Evolutionary conservation across 2,113 vertebrate species (phyloP).

Genomic region (Campylorhamphus procurvoides): DNA sequence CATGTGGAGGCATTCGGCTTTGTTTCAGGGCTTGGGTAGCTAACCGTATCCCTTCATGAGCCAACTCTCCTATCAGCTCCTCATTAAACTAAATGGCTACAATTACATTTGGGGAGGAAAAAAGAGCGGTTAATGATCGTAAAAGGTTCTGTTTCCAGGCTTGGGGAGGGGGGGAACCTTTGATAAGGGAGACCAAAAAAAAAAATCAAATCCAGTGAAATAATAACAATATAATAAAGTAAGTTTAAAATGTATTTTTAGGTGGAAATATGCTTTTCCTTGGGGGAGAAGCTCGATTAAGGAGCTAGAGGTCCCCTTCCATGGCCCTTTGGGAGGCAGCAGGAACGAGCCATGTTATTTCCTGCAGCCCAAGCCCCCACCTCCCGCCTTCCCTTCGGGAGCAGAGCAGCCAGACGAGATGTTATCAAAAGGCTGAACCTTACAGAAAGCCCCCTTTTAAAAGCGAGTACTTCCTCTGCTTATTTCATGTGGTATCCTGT

Average conservation of each 20-base stretch:
- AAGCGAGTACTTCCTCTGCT: constrained; percentile 75
- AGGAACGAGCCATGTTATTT: constrained; percentile 46
- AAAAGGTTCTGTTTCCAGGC: constrained; percentile 33
- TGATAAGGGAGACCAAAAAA: neutral
- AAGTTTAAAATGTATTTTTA: neutral
- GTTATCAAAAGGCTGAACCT: constrained; percentile 72
- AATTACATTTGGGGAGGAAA: constrained; percentile 54
- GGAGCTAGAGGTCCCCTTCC: neutral
- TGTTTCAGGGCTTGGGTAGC: constrained; percentile 62
- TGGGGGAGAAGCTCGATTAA: neutral
- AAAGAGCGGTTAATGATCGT: constrained; percentile 12
- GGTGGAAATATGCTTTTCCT: neutral
- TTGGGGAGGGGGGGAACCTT: neutral
- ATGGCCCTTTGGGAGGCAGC: neutral
- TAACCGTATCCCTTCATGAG: constrained; percentile 60
- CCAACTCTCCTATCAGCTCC: constrained; percentile 61
- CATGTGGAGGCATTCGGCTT: constrained; percentile 67
- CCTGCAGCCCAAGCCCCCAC: constrained; percentile 48
- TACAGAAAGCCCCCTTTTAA: constrained; percentile 70
- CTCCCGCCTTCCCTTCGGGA: constrained; percentile 56
- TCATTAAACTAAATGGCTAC: constrained; percentile 67
- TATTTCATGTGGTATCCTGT: constrained; percentile 76
- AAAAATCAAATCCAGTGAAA: neutral
- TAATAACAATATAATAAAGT: neutral
- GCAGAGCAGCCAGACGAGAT: constrained; percentile 76